Evolutionary conservation across 2,888 invertebrate species (phyloP).

Genomic region (Trisateles emortualis): DNA sequence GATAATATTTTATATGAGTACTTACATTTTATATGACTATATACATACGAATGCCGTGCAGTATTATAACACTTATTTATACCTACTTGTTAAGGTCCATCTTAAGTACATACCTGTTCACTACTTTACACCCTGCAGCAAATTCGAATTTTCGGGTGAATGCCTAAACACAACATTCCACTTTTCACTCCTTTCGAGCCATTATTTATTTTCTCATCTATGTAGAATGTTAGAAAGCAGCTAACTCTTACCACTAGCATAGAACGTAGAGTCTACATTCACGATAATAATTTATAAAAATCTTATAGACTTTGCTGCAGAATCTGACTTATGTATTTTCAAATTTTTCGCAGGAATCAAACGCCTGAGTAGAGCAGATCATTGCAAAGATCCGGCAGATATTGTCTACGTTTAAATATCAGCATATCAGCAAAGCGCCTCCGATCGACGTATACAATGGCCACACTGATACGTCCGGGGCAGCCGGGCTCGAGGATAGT

Average conservation of each 20-base stretch:
- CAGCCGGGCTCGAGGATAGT: constrained; percentile 73
- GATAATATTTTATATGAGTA: constrained; percentile 80
- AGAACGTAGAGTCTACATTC: constrained; percentile 68
- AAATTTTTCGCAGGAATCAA: constrained; percentile 91
- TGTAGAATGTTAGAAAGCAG: constrained; percentile 70
- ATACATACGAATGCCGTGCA: constrained; percentile 75
- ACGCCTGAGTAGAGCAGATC: constrained; percentile 96
- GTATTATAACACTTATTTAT: constrained; percentile 71
- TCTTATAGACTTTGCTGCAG: constrained; percentile 60
- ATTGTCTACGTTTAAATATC: constrained; percentile 91
- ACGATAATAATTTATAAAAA: constrained; percentile 54
- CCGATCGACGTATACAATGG: constrained; percentile 82
- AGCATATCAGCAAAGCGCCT: constrained; percentile 86
- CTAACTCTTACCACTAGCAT: constrained; percentile 70
- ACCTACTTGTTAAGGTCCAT: constrained; percentile 64
- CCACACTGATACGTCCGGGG: constrained; percentile 68
- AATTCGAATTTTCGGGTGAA: constrained; percentile 56
- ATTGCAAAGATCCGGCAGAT: constrained; percentile 94
- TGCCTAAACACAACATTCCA: constrained; percentile 61
- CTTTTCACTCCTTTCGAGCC: constrained; percentile 60
- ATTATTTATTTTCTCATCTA: constrained; percentile 67
- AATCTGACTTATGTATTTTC: constrained; percentile 76
- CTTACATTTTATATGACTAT: constrained; percentile 80
- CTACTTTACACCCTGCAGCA: constrained; percentile 61
- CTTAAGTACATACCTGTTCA: constrained; percentile 53